Evolutionary conservation across 2,113 vertebrate genomes (phyloP).

Genomic region (Chloropsis hardwickii): DNA sequence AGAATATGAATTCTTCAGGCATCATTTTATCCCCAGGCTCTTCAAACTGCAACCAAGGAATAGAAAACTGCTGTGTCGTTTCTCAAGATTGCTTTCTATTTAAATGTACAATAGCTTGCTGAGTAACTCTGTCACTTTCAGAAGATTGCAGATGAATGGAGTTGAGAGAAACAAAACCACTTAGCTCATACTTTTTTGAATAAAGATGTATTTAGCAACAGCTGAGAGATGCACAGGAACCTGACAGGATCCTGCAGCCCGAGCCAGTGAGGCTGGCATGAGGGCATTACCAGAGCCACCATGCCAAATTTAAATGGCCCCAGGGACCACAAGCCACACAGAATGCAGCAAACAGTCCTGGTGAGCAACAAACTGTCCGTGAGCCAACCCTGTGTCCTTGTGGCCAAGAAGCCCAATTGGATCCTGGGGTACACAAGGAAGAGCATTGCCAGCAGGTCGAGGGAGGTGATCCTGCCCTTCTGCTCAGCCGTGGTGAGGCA

Average conservation of each 20-base stretch:
- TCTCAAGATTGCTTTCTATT: background rate
- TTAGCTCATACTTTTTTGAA: background rate
- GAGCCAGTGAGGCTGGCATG: fast-evolving
- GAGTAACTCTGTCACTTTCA: background rate
- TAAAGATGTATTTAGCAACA: background rate
- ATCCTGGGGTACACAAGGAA: background rate
- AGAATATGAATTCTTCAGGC: background rate
- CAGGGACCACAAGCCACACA: background rate
- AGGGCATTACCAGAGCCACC: background rate
- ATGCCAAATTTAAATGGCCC: fast-evolving
- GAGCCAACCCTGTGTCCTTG: too few species aligned
- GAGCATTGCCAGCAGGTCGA: fast-evolving
- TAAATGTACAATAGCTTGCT: background rate
- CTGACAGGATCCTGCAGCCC: background rate
- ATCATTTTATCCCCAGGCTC: background rate
- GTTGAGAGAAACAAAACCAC: background rate
- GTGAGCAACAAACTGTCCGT: background rate
- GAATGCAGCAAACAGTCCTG: background rate
- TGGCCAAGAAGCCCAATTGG: background rate
- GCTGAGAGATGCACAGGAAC: background rate
- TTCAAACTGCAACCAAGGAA: background rate
- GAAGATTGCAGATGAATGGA: background rate
- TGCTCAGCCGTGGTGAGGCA: background rate
- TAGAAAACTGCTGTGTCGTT: background rate
- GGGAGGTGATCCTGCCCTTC: background rate